These are phyloP conservation scores for Drosophila arizonae DNA, from an alignment of 1,140 invertebrate genomes.

Conservation along the genomic window DNA sequence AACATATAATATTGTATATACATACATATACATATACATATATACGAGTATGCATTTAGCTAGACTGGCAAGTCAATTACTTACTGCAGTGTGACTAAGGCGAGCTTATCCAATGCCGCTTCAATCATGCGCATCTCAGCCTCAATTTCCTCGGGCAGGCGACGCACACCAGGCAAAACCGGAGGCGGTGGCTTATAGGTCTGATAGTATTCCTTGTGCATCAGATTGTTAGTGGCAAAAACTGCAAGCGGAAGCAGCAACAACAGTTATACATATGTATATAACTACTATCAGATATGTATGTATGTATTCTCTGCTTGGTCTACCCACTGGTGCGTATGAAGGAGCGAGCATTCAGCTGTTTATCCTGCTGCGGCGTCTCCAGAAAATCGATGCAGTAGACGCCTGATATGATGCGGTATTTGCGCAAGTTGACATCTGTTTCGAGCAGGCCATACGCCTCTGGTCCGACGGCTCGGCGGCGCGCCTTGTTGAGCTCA, in stretches of 20 bases:
- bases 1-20: no score
- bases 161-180: constrained; percentile 86
- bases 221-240: constrained; percentile 86
- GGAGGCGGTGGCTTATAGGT: constrained; percentile 88
- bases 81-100: constrained; percentile 88
- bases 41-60: no score
- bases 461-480: constrained; percentile 72
- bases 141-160: constrained; percentile 91
- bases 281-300: background rate
- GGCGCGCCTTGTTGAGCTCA: constrained; percentile 75
- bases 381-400: constrained; percentile 86
- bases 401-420: constrained; percentile 86
- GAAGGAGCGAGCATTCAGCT: constrained; percentile 80
- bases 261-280: background rate
- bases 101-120: constrained; percentile 88
- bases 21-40: no score
- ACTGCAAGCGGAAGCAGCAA: constrained; percentile 83
- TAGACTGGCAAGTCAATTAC: constrained; percentile 37
- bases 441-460: constrained; percentile 78
- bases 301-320: background rate
- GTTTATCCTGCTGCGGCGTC: constrained; percentile 86
- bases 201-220: constrained; percentile 87
- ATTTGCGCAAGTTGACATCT: constrained; percentile 88
- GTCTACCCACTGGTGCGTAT: constrained; percentile 69
- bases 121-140: constrained; percentile 90